A percentile compares a stretch with the other conserved stretches of the same genome.
Conservation (phyloP, 2,797 vertebrate species). For the Crypturellus tataupa region DNA sequence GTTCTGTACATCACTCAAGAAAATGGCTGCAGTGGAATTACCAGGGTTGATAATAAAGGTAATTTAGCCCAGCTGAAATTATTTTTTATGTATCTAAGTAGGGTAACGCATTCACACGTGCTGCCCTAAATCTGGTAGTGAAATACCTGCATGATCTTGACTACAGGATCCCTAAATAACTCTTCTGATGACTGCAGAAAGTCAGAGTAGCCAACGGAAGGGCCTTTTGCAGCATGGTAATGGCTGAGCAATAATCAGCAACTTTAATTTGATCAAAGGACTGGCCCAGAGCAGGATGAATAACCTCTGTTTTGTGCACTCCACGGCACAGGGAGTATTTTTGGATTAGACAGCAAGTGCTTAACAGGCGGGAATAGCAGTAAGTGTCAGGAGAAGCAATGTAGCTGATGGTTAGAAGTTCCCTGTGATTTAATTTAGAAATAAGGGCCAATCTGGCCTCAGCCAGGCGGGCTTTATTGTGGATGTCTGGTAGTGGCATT, state of each 20-base stretch:
- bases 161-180: background rate
- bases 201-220: background rate
- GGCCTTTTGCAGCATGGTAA: background rate
- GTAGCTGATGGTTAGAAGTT: background rate
- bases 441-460: constrained; percentile 31
- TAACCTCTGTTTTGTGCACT: constrained; percentile 35
- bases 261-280: background rate
- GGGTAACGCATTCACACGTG: constrained; percentile 37
- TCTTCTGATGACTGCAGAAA: background rate
- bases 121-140: constrained; percentile 46
- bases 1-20: constrained; percentile 77
- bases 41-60: constrained; percentile 78
- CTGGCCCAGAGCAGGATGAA: background rate
- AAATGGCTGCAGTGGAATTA: constrained; percentile 79
- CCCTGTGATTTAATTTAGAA: background rate
- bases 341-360: constrained; percentile 52
- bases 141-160: constrained; percentile 22
- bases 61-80: constrained; percentile 76
- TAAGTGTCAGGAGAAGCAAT: background rate
- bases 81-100: constrained; percentile 73
- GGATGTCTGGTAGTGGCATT: constrained; percentile 62
- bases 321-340: constrained; percentile 51
- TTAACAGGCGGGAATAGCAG: constrained; percentile 33
- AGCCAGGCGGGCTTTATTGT: constrained; percentile 26
- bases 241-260: background rate